Evolutionary conservation across 2,113 vertebrate genomes (phyloP).

Genomic region (Eulemur macaco): DNA sequence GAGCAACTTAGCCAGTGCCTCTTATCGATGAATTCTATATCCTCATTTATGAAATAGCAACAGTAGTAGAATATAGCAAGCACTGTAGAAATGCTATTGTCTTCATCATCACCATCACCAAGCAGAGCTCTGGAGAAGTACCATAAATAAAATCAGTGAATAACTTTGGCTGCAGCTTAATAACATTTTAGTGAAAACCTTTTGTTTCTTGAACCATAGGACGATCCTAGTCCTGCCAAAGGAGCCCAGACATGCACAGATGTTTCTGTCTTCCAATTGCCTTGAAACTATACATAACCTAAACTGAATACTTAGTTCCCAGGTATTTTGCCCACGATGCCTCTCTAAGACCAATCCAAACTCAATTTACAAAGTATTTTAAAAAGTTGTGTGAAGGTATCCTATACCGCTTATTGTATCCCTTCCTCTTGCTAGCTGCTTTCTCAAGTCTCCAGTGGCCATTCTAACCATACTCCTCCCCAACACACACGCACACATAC

Average conservation of each 20-base stretch:
- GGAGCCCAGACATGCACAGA: not conserved
- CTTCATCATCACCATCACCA: not conserved
- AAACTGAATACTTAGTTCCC: not conserved
- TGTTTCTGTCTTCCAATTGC: not conserved
- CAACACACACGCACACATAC: not conserved
- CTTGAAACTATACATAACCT: not conserved
- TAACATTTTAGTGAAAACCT: not conserved
- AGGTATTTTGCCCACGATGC: not conserved
- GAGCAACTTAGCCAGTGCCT: not conserved
- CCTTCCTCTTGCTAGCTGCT: not conserved
- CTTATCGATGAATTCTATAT: not conserved
- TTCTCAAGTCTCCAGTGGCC: not conserved
- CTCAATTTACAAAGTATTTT: not conserved
- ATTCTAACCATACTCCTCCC: not conserved
- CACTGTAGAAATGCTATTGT: rapidly evolving
- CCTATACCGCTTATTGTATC: not conserved
- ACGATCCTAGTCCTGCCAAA: not conserved
- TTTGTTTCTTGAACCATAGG: not conserved
- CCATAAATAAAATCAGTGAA: not conserved
- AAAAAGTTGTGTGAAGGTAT: not conserved
- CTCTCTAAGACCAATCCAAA: not conserved
- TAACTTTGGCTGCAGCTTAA: not conserved
- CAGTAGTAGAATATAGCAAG: not conserved
- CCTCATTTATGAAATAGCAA: not conserved
- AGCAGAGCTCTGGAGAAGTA: not conserved